Conservation (phyloP, 2,113 vertebrate genomes). For the Daubentonia madagascariensis region DNA sequence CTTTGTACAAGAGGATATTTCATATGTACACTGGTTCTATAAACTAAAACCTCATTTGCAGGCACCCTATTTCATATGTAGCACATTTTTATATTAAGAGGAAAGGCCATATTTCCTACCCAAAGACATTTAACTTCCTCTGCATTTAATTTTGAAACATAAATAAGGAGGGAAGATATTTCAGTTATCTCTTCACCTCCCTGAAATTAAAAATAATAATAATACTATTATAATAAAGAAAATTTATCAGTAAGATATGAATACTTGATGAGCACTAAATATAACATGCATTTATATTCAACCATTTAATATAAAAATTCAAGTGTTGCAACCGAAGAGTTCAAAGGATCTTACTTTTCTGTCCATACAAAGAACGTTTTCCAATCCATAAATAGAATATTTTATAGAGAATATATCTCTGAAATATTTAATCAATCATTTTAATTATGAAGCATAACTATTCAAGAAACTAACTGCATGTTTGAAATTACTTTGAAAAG, state of each 20-base stretch:
- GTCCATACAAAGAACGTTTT: background rate
- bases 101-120: background rate
- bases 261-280: background rate
- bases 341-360: background rate
- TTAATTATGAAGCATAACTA: background rate
- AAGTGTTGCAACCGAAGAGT: background rate
- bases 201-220: background rate
- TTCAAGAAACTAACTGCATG: background rate
- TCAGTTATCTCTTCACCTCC: background rate
- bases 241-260: background rate
- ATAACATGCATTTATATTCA: background rate
- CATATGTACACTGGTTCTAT: background rate
- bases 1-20: background rate
- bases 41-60: background rate
- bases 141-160: constrained; percentile 9
- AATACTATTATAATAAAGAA: background rate
- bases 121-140: background rate
- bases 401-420: background rate
- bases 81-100: background rate
- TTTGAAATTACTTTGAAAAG: background rate
- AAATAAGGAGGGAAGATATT: background rate
- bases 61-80: background rate
- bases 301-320: background rate
- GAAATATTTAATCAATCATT: background rate
- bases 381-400: background rate